Evolutionary conservation across 1,140 invertebrate species (phyloP).

Genomic region (Mya arenaria): DNA sequence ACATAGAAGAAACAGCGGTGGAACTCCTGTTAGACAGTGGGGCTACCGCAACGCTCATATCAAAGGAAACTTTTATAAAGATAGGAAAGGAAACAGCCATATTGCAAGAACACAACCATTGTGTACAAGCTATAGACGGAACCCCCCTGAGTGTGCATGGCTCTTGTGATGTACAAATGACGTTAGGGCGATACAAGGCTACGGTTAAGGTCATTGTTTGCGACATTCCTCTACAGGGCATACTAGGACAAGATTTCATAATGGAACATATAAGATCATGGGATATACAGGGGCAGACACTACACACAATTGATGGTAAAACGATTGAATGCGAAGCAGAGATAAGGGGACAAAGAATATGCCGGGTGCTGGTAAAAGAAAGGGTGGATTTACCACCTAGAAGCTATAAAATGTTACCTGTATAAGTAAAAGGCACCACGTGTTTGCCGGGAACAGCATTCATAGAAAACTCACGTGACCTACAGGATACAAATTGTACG

Average conservation of each 20-base stretch:
- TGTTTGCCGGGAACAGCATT: background rate
- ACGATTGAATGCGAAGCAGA: background rate
- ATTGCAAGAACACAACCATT: background rate
- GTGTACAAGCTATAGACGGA: background rate
- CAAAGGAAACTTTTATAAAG: background rate
- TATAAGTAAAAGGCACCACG: background rate
- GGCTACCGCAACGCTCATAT: background rate
- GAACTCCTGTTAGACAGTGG: slow-evolving; percentile 7
- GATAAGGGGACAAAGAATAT: background rate
- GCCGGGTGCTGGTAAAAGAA: background rate
- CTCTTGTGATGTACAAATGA: background rate
- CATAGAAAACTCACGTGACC: no score
- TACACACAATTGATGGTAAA: background rate
- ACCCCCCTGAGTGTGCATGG: background rate
- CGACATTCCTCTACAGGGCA: slow-evolving; percentile 14
- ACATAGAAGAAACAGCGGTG: background rate
- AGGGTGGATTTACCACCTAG: background rate
- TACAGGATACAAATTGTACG: background rate
- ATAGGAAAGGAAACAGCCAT: no score
- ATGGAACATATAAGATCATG: background rate
- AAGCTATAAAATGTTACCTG: background rate
- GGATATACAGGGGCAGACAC: background rate
- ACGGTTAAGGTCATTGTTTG: slow-evolving; percentile 3
- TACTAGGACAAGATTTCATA: slow-evolving; percentile 35
- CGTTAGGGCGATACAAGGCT: background rate